Conservation (phyloP, 1,140 invertebrate species). For the Ganaspis sp. region DNA sequence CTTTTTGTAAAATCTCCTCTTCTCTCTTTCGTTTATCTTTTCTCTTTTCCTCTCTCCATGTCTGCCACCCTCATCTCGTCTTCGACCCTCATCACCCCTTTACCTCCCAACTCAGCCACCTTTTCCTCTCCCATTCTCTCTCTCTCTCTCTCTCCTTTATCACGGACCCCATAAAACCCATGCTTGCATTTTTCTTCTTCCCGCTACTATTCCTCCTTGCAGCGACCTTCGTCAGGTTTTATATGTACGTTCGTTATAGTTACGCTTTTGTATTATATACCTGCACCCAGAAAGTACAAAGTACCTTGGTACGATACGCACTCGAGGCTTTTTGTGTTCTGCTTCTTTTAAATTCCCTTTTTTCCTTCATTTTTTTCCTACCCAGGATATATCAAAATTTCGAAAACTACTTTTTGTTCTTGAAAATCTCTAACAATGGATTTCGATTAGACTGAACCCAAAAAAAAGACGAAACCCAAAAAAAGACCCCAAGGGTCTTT, state of each 20-base stretch:
- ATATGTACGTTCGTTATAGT: neutral
- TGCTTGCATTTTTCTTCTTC: constrained; percentile 4
- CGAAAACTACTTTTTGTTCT: too few species aligned
- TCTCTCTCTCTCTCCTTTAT: constrained; percentile 35
- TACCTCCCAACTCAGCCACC: neutral
- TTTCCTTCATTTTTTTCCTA: too few species aligned
- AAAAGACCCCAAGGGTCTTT: too few species aligned
- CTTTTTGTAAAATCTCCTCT: constrained; percentile 52
- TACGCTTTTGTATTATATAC: neutral
- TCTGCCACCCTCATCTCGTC: constrained; percentile 22
- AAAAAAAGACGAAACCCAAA: too few species aligned
- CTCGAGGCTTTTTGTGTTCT: neutral
- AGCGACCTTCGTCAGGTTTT: neutral
- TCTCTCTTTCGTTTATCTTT: neutral
- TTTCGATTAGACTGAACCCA: too few species aligned
- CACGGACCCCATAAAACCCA: constrained; percentile 31
- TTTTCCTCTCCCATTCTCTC: constrained; percentile 25
- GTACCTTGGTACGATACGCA: neutral
- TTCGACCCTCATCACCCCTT: constrained; percentile 2
- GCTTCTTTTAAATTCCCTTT: too few species aligned
- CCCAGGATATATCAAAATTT: too few species aligned
- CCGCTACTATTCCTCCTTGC: neutral
- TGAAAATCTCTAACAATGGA: too few species aligned
- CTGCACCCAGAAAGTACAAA: neutral
- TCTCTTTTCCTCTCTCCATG: constrained; percentile 33